Evolutionary conservation across 2,113 vertebrate species (phyloP).

Genomic region (Catharus bicknelli): DNA sequence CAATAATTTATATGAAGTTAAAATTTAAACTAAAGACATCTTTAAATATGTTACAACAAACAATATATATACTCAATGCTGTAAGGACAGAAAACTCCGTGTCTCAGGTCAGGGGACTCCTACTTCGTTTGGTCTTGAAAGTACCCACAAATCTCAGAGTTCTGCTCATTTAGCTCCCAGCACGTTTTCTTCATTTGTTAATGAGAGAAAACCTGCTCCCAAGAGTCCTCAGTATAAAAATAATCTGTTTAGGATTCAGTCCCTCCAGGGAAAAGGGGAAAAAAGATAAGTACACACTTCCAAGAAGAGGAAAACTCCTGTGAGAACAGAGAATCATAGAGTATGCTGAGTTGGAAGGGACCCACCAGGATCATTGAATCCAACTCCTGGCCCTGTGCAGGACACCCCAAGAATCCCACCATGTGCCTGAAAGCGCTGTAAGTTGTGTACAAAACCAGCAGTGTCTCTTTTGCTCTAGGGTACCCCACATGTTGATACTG

Average conservation of each 20-base stretch:
- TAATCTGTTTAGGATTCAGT: slow-evolving; percentile 32
- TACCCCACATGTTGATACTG: not conserved
- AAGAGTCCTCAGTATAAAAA: slow-evolving; percentile 57
- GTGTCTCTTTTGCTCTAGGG: not conserved
- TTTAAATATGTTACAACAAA: slow-evolving; percentile 73
- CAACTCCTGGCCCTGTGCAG: not conserved
- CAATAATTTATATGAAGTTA: slow-evolving; percentile 74
- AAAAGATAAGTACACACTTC: slow-evolving; percentile 60
- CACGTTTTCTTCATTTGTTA: slow-evolving; percentile 29
- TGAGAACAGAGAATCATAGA: slow-evolving; percentile 70
- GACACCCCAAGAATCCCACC: not conserved
- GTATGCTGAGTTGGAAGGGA: not conserved
- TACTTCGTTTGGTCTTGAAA: slow-evolving; percentile 66
- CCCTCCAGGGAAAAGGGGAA: not conserved
- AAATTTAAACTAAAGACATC: slow-evolving; percentile 39
- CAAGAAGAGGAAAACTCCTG: slow-evolving; percentile 69
- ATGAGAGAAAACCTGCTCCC: slow-evolving; percentile 60
- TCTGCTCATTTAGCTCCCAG: slow-evolving; percentile 51
- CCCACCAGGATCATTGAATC: not conserved
- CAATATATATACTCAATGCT: slow-evolving; percentile 66
- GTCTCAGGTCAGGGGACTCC: slow-evolving; percentile 25
- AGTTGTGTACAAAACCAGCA: slow-evolving; percentile 75
- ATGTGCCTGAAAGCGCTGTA: not conserved
- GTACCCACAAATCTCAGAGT: slow-evolving; percentile 61
- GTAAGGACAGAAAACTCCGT: slow-evolving; percentile 19